phyloP scores from a whole-genome alignment of 2,888 invertebrate genomes.

The Marronus borbonicus region DNA sequence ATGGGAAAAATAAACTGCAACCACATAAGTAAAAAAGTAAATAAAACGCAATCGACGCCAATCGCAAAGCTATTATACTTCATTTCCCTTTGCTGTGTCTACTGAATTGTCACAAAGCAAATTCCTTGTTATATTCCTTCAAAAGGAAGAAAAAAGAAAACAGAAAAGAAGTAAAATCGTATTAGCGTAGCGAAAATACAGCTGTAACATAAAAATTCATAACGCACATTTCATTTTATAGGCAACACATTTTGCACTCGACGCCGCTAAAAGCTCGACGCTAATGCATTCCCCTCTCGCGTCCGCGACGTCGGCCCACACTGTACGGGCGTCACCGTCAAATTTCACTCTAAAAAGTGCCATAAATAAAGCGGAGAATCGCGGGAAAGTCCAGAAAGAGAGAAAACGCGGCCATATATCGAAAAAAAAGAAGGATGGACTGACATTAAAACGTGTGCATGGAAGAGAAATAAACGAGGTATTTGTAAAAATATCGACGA shows the following conservation, averaged over 20 bases:
- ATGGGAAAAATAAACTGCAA: too few relatives aligned
- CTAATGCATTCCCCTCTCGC: constrained; percentile 63
- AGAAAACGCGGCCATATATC: constrained; percentile 1
- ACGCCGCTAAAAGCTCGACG: constrained; percentile 64
- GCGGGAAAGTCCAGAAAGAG: constrained; percentile 15
- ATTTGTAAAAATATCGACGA: constrained; percentile 44
- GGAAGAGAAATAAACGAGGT: constrained; percentile 35
- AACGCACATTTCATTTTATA: constrained; percentile 63
- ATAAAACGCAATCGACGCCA: too few relatives aligned
- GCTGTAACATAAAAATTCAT: constrained; percentile 58
- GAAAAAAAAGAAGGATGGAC: constrained; percentile 15
- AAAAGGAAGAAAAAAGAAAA: not conserved
- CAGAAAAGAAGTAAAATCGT: constrained; percentile 48
- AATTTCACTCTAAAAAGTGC: not conserved
- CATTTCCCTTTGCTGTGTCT: not conserved
- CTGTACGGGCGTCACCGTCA: constrained; percentile 15
- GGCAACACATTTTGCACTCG: constrained; percentile 62
- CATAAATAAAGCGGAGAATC: not conserved
- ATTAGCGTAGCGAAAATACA: constrained; percentile 49
- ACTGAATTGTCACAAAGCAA: constrained; percentile 16
- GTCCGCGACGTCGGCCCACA: constrained; percentile 48
- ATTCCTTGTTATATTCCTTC: constrained; percentile 18
- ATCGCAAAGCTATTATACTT: too few relatives aligned
- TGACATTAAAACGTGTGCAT: constrained; percentile 19
- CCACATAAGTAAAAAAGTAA: too few relatives aligned